Percentiles rank a stretch among this genome's conserved stretches.
These are phyloP conservation scores for Muscicapa adusta DNA, from an alignment of 2,113 vertebrate genomes.

Conservation along the genomic window DNA sequence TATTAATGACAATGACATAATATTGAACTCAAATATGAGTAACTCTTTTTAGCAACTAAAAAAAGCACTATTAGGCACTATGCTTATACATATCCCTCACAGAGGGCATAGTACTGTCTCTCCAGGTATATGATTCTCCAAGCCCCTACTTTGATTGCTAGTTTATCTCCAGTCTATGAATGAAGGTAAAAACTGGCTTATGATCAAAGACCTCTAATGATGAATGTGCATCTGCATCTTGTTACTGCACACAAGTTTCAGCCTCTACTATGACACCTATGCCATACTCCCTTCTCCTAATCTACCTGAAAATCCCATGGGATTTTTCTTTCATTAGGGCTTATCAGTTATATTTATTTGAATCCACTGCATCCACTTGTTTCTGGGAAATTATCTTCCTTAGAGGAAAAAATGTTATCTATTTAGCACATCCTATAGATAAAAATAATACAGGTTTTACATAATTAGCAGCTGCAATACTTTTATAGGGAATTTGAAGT, in stretches of 20 bases:
- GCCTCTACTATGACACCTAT: accelerated
- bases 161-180: neutral
- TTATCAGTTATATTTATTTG: neutral
- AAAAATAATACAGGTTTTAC: neutral
- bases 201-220: neutral
- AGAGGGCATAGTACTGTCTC: neutral
- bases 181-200: neutral
- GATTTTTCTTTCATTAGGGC: neutral
- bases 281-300: neutral
- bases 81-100: neutral
- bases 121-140: neutral
- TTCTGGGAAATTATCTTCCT: neutral
- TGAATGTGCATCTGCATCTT: neutral
- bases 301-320: neutral
- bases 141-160: neutral
- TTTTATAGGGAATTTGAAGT: neutral
- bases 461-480: neutral
- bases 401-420: neutral
- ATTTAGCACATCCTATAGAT: neutral
- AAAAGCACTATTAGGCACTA: neutral
- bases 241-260: neutral
- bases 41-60: neutral
- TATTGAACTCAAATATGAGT: neutral
- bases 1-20: neutral
- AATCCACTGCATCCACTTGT: neutral